A percentile compares a stretch with the other conserved stretches of the same genome.
Conservation (phyloP, 30 jellyfish, hydroid and myxozoan species). For the Pseudorhiza aurosa region DNA sequence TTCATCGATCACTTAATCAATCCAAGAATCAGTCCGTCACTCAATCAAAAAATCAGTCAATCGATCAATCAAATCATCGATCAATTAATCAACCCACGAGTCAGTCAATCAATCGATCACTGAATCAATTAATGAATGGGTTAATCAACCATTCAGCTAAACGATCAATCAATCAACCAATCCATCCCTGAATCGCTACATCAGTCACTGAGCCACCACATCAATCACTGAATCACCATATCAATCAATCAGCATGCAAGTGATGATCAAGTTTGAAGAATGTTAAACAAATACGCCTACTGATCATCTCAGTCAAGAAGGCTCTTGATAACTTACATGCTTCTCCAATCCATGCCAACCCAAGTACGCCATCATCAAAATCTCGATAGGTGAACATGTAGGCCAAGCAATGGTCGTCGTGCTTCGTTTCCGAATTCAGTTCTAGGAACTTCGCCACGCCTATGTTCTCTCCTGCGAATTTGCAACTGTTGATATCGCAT, state of each 20-base stretch:
- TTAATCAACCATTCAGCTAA: neutral
- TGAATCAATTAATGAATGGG: neutral
- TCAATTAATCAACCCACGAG: too few relatives aligned
- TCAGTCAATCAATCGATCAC: too few relatives aligned
- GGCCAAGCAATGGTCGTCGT: constrained; percentile 83
- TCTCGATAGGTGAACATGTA: constrained; percentile 94
- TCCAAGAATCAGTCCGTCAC: too few relatives aligned
- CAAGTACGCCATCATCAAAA: constrained; percentile 95
- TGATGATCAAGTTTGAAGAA: too few relatives aligned
- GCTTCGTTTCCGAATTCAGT: constrained; percentile 82
- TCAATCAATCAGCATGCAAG: too few relatives aligned
- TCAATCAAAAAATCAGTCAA: too few relatives aligned
- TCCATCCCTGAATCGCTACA: neutral
- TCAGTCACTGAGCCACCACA: neutral
- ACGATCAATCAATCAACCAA: neutral
- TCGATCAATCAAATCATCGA: too few relatives aligned
- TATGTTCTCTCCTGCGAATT: constrained; percentile 58
- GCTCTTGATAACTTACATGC: constrained; percentile 71
- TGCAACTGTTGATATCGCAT: constrained; percentile 42
- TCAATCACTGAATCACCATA: neutral
- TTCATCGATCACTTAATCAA: too few relatives aligned
- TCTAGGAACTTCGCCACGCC: constrained; percentile 97
- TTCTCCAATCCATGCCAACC: constrained; percentile 99
- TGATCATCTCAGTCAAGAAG: too few relatives aligned
- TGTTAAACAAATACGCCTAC: too few relatives aligned